Evolutionary conservation across 1,140 invertebrate species (phyloP), one percentile per base, ranked within the genome.

Genomic region (Brachystomella parvula): DNA sequence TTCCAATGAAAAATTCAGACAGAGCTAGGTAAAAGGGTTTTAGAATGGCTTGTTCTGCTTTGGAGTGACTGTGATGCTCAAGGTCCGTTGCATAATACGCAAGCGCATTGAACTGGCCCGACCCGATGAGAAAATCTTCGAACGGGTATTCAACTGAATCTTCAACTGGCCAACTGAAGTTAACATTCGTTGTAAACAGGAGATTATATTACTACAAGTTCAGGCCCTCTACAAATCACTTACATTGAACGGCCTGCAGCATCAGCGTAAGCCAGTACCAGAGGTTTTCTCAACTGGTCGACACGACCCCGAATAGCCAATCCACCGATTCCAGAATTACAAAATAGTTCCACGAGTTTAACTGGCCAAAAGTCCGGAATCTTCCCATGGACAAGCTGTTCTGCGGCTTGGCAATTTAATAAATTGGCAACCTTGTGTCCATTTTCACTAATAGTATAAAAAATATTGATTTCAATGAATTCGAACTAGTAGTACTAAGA

Each of bases 41-140:
- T 15, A 68, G 28, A 21, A 57, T 63, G 1, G 28, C 28, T 56
- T 68, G 64, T 31, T 63, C 67, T 24, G 29, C 32, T 3, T 47
- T 28, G 26, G 67, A 64, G 28, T 68, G 61, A n/a, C 47, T 61
- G 24, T 53, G 24, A 6, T 53, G 24, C 6, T 32, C 49, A 56
- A 73, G 67, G 28, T 66, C 32, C 31, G 47, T 57, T 31, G 68
- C 60, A 63, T 73, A 71, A 15, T 65, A 26, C 2, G 49, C 28
- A 1, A 73, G 31, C 6, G 64, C 61, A n/a, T 33, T 53, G 61
- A 66, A 73, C 49, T 73, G 71, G 39, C 71, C 71, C 0, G 64
- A 31, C 2, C 65, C 63, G 47, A 73, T 69, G n/a, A 70, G 44
- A 47, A 70, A 73, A 30, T 73, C 71, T 63, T 73, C 71, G 47